Conservation (phyloP, 1,140 invertebrate species). For the Orchestia grillus region DNA sequence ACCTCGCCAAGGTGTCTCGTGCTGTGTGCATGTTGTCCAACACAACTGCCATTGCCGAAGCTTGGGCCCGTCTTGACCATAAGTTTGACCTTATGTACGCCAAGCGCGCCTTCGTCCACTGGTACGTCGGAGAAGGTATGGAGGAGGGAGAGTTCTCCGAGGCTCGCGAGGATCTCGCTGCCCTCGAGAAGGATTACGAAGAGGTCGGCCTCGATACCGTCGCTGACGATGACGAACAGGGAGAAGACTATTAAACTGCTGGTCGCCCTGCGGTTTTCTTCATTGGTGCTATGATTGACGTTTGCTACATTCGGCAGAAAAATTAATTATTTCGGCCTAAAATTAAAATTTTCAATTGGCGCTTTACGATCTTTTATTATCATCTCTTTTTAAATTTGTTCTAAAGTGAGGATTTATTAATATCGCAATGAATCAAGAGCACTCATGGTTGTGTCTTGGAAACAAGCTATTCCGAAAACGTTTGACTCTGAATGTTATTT, state of each 20-base stretch:
- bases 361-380: not conserved
- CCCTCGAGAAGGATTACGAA: conserved; percentile 87
- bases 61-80: conserved; percentile 76
- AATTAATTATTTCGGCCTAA: not conserved
- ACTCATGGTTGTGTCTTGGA: too few relatives aligned
- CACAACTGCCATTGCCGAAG: conserved; percentile 85
- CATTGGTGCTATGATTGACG: conserved; percentile 48
- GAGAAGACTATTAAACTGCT: conserved; percentile 70
- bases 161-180: conserved; percentile 87
- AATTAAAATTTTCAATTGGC: conserved; percentile 2
- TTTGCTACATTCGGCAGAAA: not conserved
- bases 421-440: too few relatives aligned
- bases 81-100: conserved; percentile 78
- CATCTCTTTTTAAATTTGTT: not conserved
- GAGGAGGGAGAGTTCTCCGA: conserved; percentile 89
- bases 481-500: too few relatives aligned
- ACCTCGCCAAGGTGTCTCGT: conserved; percentile 74
- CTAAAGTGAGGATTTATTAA: not conserved
- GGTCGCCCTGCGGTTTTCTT: not conserved
- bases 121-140: conserved; percentile 89
- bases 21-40: conserved; percentile 83
- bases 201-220: conserved; percentile 82
- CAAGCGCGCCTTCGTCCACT: conserved; percentile 76
- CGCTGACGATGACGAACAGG: conserved; percentile 72
- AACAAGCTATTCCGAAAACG: too few relatives aligned